Evolutionary conservation across 2,888 invertebrate genomes (phyloP).

Genomic region (Boloria selene): DNA sequence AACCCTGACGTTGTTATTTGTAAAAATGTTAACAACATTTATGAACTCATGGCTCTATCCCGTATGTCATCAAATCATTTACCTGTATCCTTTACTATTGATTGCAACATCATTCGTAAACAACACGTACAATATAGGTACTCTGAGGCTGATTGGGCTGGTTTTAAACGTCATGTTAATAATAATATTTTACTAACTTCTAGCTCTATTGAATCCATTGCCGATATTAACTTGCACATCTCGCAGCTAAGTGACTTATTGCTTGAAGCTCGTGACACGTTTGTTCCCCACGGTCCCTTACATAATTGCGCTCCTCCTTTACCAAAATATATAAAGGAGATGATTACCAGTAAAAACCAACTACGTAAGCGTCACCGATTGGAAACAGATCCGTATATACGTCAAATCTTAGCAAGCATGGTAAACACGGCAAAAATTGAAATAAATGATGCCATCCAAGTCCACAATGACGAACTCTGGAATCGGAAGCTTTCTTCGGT

Average conservation of each 20-base stretch:
- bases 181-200: neutral
- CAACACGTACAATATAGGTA: neutral
- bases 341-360: no score
- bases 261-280: neutral
- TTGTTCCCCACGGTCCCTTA: neutral
- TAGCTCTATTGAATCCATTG: neutral
- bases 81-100: neutral
- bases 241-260: neutral
- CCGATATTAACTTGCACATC: neutral
- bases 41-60: neutral
- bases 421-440: neutral
- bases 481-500: neutral
- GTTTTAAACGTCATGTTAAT: no score
- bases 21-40: neutral
- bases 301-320: neutral
- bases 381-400: neutral
- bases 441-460: neutral
- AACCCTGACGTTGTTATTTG: conserved; percentile 2
- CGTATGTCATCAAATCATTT: neutral
- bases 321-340: no score
- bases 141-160: neutral
- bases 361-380: no score
- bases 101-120: neutral
- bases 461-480: neutral
- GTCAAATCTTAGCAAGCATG: neutral